Conservation (phyloP, 2,888 invertebrate species). For the Galerucella pusilla region DNA sequence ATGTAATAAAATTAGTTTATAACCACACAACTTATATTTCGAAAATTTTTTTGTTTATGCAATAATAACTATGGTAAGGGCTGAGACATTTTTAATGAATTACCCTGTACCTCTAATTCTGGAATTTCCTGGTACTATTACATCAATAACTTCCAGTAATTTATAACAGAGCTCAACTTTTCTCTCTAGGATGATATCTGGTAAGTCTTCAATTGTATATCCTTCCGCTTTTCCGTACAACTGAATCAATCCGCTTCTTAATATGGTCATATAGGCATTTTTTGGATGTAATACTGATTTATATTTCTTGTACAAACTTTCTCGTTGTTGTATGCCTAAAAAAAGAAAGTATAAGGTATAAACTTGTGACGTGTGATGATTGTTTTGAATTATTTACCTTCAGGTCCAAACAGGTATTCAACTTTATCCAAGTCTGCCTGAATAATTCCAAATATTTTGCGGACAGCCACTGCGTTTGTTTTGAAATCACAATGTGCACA, state of each 20-base stretch:
- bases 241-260: slow-evolving; percentile 79
- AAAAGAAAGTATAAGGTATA: background rate
- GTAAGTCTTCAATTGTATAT: slow-evolving; percentile 77
- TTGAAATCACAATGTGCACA: slow-evolving; percentile 77
- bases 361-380: background rate
- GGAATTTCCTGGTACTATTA: slow-evolving; percentile 81
- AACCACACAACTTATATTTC: no score
- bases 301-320: slow-evolving; percentile 66
- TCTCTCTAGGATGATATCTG: slow-evolving; percentile 77
- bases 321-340: slow-evolving; percentile 70
- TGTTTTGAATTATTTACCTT: slow-evolving; percentile 61
- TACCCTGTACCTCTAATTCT: slow-evolving; percentile 79
- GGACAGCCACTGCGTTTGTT: slow-evolving; percentile 71
- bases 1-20: no score
- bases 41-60: no score
- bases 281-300: slow-evolving; percentile 77
- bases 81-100: no score
- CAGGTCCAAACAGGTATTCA: slow-evolving; percentile 70
- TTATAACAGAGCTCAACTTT: slow-evolving; percentile 80
- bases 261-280: slow-evolving; percentile 75
- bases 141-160: slow-evolving; percentile 75
- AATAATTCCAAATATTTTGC: slow-evolving; percentile 72
- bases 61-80: no score
- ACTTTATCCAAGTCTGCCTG: slow-evolving; percentile 75
- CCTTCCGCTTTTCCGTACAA: slow-evolving; percentile 82